A percentile compares a stretch with the other conserved stretches of the same genome.
phyloP scores from a whole-genome alignment of 2,113 vertebrate species.

The Heptranchias perlo region DNA sequence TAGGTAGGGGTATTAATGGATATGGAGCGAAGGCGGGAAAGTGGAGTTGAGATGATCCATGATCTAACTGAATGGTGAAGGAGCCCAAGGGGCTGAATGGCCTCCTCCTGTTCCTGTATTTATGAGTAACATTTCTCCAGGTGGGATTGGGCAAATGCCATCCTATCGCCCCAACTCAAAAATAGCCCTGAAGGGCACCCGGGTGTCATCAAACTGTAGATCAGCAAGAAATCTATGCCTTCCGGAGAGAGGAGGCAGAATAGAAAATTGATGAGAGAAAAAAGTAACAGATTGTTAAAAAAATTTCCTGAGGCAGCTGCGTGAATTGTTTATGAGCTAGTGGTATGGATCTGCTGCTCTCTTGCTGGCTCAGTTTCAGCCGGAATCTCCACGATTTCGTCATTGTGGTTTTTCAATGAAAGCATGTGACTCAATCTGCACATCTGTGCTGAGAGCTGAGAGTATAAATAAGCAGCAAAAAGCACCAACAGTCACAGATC shows the following conservation, averaged over 20 bases:
- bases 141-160: not conserved
- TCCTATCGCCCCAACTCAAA: too few relatives aligned
- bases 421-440: not conserved
- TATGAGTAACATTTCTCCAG: not conserved
- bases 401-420: not conserved
- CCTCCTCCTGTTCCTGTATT: not conserved
- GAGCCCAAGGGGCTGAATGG: not conserved
- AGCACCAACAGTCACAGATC: not conserved
- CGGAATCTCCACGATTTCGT: slow-evolving; percentile 12
- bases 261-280: too few relatives aligned
- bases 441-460: not conserved
- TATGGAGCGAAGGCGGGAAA: not conserved
- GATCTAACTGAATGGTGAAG: not conserved
- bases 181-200: not conserved
- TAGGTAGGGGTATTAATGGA: not conserved
- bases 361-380: not conserved
- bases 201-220: too few relatives aligned
- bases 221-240: not conserved
- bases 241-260: too few relatives aligned
- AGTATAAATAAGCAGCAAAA: not conserved
- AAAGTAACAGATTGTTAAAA: not conserved
- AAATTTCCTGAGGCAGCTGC: not conserved
- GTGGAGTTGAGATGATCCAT: not conserved
- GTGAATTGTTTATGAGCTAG: too few relatives aligned
- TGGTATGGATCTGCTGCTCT: not conserved